phyloP scores from a whole-genome alignment of 2,113 vertebrate genomes.

The Charina bottae region DNA sequence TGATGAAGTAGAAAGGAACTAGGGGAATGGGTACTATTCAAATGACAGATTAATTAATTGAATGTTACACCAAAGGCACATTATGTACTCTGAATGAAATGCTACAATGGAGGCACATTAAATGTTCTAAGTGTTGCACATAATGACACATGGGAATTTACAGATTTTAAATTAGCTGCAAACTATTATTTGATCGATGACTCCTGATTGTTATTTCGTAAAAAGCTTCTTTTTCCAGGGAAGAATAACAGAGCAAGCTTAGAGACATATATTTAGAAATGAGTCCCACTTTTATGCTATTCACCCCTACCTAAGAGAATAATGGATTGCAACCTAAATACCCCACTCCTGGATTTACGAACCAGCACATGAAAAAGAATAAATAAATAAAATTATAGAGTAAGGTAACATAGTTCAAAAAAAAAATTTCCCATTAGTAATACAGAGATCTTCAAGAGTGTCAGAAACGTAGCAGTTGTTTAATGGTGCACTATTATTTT shows the following conservation, averaged over 20 bases:
- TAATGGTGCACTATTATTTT: not conserved
- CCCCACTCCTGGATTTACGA: slow-evolving; percentile 37
- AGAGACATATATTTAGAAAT: not conserved
- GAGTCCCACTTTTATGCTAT: not conserved
- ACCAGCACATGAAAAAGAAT: slow-evolving; percentile 31
- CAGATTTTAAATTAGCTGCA: slow-evolving; percentile 58
- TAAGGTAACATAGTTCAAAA: slow-evolving; percentile 23
- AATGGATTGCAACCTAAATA: not conserved
- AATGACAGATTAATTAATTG: slow-evolving; percentile 32
- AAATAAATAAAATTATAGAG: slow-evolving; percentile 15
- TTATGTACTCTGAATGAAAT: slow-evolving; percentile 46
- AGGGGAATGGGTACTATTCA: slow-evolving; percentile 2
- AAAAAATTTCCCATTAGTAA: slow-evolving; percentile 32
- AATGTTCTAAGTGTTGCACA: slow-evolving; percentile 47
- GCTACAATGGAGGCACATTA: slow-evolving; percentile 39
- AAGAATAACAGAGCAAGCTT: not conserved
- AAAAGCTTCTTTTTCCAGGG: not conserved
- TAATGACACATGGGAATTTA: slow-evolving; percentile 46
- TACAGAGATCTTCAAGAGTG: not conserved
- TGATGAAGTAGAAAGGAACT: not conserved
- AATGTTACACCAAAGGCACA: slow-evolving; percentile 30
- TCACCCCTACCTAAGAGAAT: not conserved
- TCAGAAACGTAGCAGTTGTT: not conserved
- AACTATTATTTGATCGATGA: slow-evolving; percentile 54
- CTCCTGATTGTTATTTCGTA: not conserved